Evolutionary conservation across 92 coral and sea anemone species (phyloP), one percentile per base, ranked within the genome.

Genomic region (Meandrina meandrites): DNA sequence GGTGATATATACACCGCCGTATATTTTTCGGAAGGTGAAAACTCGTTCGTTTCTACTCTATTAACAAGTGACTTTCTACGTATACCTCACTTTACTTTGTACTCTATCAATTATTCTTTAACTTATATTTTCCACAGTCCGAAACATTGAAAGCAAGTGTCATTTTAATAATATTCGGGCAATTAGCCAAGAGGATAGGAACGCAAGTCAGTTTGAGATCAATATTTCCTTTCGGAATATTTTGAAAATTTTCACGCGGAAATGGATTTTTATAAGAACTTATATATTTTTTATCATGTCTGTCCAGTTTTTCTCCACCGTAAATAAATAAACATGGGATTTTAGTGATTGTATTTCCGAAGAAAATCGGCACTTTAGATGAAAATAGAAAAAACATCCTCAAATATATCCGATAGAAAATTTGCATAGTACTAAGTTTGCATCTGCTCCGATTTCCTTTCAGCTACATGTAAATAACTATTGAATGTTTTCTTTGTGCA

Each of bases 371-470:
- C 40, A 37, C 40, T 50, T 50, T 50, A 14, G 67, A 12, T 50
- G 36, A 21, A 17, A 22, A 40, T 7, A 37, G 6, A 42, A 2
- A 69, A 82, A 53, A 31, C 53, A 28, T 27, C 62, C 57, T 79
- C 30, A 28, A 32, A 66, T n/a, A 73, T 60, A 51, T 28, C 53
- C 79, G 35, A 8, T 76, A 15, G 32, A 14, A 69, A 53, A 72
- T 53, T 83, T 83, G 78, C 86, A 72, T 72, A 45, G 36, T 14
- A 19, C 51, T 37, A 9, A 53, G 37, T 51, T 30, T 21, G 8
- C 74, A 80, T 60, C 75, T 80, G 74, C 84, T 24, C 18, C 70
- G 32, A 57, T 57, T 79, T 79, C 81, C 27, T 78, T 36, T 21
- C 37, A 24, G 36, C 24, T 31, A n/a, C n/a, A n/a, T n/a, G n/a